phyloP scores from a whole-genome alignment of 2,113 vertebrate genomes.

The Leptobrachium leishanense region DNA sequence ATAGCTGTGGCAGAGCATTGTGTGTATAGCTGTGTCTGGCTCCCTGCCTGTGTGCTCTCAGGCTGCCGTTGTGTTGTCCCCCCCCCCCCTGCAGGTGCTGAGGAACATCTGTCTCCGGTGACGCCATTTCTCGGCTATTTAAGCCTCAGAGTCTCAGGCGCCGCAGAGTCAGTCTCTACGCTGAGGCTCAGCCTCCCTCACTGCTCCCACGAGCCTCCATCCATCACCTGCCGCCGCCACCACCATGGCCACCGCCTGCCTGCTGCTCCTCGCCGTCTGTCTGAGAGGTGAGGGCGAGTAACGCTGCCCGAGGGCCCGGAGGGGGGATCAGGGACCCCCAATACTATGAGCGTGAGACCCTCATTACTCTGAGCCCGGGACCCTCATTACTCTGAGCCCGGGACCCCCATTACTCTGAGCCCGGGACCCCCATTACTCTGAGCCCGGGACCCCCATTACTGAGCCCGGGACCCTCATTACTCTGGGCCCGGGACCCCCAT shows the following conservation, averaged over 20 bases:
- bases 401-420: too few species aligned
- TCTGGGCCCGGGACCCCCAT: too few species aligned
- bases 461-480: too few species aligned
- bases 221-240: neutral
- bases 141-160: constrained; percentile 27
- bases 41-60: too few species aligned
- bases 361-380: too few species aligned
- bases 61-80: neutral
- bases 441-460: too few species aligned
- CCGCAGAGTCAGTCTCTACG: constrained; percentile 17
- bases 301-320: neutral
- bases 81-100: constrained; percentile 1
- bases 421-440: too few species aligned
- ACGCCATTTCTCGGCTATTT: constrained; percentile 52
- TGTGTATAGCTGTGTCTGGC: too few species aligned
- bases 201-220: neutral
- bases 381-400: too few species aligned
- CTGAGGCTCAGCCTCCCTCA: constrained; percentile 8
- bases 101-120: constrained; percentile 16
- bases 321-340: neutral
- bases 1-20: too few species aligned
- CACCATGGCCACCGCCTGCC: constrained; percentile 13
- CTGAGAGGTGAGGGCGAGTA: constrained; percentile 40
- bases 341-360: too few species aligned
- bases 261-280: constrained; percentile 4